A percentile compares a stretch with the other conserved stretches of the same genome.
These are phyloP conservation scores for Ictidomys tridecemlineatus DNA, from an alignment of 2,113 vertebrate genomes.

Conservation along the genomic window DNA sequence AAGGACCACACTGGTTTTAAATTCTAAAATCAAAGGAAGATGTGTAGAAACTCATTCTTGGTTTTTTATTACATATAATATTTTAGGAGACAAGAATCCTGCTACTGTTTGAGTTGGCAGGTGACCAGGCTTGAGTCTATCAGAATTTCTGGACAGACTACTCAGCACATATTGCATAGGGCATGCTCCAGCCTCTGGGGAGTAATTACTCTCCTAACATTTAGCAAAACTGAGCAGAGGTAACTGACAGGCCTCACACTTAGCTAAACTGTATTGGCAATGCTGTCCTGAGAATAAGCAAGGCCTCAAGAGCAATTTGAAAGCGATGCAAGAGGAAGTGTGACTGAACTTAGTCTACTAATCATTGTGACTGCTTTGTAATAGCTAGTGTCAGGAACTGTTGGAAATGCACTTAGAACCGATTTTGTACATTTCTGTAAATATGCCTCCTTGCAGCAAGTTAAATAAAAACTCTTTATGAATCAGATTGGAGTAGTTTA, in stretches of 20 bases:
- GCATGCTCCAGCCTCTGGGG: not conserved
- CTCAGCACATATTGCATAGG: constrained; percentile 28
- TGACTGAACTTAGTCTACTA: not conserved
- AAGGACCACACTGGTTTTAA: not conserved
- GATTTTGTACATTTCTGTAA: constrained; percentile 26
- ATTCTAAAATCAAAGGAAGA: not conserved
- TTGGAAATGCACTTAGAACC: constrained; percentile 5
- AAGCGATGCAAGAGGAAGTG: constrained; percentile 11
- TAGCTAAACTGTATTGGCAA: constrained; percentile 67
- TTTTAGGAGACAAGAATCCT: constrained; percentile 1
- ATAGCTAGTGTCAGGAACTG: constrained; percentile 9
- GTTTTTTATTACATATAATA: not conserved
- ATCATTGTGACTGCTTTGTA: not conserved
- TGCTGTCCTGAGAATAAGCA: constrained; percentile 53
- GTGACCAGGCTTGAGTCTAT: not conserved
- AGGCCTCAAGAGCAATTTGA: constrained; percentile 48
- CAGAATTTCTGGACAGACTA: constrained; percentile 51
- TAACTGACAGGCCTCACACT: not conserved
- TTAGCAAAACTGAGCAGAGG: constrained; percentile 41
- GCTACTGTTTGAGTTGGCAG: constrained; percentile 3
- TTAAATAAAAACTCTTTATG: not conserved
- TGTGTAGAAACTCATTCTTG: not conserved
- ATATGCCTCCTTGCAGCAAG: not conserved
- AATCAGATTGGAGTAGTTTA: not conserved
- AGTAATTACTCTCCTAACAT: constrained; percentile 61